Evolutionary conservation across 2,888 invertebrate species (phyloP).

Genomic region (Drosophila emarginata): DNA sequence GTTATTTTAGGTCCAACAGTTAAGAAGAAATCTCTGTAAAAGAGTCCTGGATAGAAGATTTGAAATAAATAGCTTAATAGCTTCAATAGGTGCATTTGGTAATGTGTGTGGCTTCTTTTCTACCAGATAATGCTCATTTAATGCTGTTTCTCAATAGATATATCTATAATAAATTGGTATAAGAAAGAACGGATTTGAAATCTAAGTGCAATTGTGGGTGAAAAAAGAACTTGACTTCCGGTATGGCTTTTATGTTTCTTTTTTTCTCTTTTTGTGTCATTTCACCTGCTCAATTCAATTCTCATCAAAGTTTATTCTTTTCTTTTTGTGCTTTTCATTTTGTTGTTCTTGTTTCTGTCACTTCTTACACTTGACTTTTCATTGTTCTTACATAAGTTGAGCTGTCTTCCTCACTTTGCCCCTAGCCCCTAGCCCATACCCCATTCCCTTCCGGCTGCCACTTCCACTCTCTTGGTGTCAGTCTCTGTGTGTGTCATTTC

Average conservation of each 20-base stretch:
- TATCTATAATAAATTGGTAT: no score
- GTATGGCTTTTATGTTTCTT: neutral
- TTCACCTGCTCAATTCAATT: slow-evolving; percentile 41
- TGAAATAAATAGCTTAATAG: no score
- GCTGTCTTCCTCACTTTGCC: slow-evolving; percentile 23
- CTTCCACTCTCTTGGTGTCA: neutral
- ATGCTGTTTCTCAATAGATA: neutral
- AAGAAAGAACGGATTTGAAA: neutral
- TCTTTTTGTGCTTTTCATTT: neutral
- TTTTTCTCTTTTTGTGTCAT: neutral
- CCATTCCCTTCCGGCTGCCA: neutral
- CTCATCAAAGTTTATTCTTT: slow-evolving; percentile 25
- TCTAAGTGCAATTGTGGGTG: neutral
- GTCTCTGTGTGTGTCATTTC: neutral
- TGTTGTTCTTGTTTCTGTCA: slow-evolving; percentile 24
- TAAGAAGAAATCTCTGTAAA: no score
- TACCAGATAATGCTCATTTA: no score
- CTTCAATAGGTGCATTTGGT: no score
- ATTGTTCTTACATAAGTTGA: slow-evolving; percentile 36
- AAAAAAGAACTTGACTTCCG: slow-evolving; percentile 22
- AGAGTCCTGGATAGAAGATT: no score
- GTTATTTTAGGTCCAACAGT: no score
- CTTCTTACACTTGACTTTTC: slow-evolving; percentile 49
- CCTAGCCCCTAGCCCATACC: neutral
- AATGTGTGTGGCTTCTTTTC: no score